phyloP scores from a whole-genome alignment of 2,113 vertebrate species.

The Notothenia rossii region DNA sequence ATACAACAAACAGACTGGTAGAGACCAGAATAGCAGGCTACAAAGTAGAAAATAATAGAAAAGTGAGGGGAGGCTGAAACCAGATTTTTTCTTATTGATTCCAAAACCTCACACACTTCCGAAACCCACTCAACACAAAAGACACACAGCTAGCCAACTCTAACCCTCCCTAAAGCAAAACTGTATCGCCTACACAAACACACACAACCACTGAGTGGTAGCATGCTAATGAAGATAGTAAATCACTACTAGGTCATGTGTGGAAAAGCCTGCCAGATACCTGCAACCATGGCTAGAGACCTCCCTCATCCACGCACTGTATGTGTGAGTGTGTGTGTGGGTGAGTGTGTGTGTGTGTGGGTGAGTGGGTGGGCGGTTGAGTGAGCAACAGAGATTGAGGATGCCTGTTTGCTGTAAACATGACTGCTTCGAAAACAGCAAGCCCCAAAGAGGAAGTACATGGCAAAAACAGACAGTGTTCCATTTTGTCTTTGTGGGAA shows the following conservation, averaged over 20 bases:
- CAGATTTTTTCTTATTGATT: conserved; percentile 35
- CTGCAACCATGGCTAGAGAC: conserved; percentile 78
- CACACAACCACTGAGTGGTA: conserved; percentile 26
- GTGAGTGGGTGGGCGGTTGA: conserved; percentile 55
- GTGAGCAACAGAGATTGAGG: conserved; percentile 57
- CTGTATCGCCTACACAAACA: conserved; percentile 47
- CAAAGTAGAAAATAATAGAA: conserved; percentile 31
- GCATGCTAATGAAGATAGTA: conserved; percentile 85
- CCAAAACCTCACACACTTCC: conserved; percentile 44
- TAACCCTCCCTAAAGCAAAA: conserved; percentile 68
- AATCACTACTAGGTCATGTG: conserved; percentile 85
- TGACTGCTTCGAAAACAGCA: conserved; percentile 46
- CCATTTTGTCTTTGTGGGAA: conserved; percentile 2
- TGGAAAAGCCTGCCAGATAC: conserved; percentile 83
- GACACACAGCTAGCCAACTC: conserved; percentile 59
- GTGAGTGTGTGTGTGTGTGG: conserved; percentile 24
- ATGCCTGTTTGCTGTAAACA: conserved; percentile 78
- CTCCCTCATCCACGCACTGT: conserved; percentile 68
- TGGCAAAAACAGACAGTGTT: conserved; percentile 9
- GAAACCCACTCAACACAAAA: conserved; percentile 64
- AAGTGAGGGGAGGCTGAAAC: conserved; percentile 29
- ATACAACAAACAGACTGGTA: conserved; percentile 51
- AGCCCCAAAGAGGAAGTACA: conserved; percentile 44
- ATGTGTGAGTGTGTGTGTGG: conserved; percentile 20
- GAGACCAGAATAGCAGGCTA: conserved; percentile 36